Base-by-base conservation (phyloP, 2,113 vertebrate species). In the Macheiramphus alcinus region DNA sequence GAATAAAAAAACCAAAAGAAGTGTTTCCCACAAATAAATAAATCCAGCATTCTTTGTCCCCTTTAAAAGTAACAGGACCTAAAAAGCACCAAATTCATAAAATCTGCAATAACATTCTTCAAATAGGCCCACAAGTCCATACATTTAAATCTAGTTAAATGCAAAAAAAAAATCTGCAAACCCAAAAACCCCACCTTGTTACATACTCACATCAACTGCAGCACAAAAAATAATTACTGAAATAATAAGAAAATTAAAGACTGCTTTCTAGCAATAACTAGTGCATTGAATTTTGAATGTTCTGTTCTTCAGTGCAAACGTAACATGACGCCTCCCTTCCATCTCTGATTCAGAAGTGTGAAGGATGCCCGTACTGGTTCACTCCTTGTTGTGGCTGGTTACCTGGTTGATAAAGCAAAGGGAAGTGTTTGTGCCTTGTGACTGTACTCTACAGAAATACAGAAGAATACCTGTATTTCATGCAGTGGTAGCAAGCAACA, bases 351-450 rank as follows among this genome's bases (percentile, higher is more conserved):
- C 88, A 98, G 89, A 98, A 98, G 94, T 97, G 97, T 10, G 97
- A 80, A 16, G 98, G 97, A 7, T 98, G 98, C 19, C 98, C 96
- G 0, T 97, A 98, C n/a, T 98, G 97, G 82, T 91, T 97, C 58
- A 94, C 94, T 50, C 96, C 97, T 81, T 97, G 98, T 36, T 98
- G 98, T 4, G 98, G 97, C 94, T 98, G 98, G 91, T 97, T 98
- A 97, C 97, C 98, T 98, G 83, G 17, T 12, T 7, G 86, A 66
- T 19, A 88, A 62, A 96, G 89, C 11, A 92, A 71, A 90, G 48
- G 43, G 47, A n/a, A 27, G 11, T 1, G 26, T 23, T 43, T 13
- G 23, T 13, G 15, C 38, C 43, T 25, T 4, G 1, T 3, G 40
- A 13, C 62, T 9, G 13, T 3, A 3, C 65, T 53, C n/a, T 13